Percentiles rank a stretch among this genome's conserved stretches.
phyloP scores from a whole-genome alignment of 2,113 vertebrate species.

The Boulengeromyrus knoepffleri region DNA sequence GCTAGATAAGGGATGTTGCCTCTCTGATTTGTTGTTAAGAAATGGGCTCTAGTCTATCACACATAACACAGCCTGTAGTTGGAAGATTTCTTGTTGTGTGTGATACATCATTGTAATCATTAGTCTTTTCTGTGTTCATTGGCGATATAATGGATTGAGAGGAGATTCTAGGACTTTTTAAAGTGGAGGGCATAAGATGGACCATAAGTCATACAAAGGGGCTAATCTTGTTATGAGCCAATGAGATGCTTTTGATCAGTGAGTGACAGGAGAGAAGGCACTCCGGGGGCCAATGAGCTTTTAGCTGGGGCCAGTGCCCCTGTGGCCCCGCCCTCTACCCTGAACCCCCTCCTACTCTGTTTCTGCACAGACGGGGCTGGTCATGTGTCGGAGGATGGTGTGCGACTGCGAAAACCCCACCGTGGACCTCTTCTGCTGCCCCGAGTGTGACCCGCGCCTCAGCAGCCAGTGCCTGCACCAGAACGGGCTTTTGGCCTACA shows the following conservation, averaged over 20 bases:
- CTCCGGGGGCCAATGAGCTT: neutral
- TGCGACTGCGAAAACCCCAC: conserved; percentile 97
- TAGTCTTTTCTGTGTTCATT: neutral
- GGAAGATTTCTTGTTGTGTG: neutral
- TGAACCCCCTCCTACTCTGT: neutral
- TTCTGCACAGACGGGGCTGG: conserved; percentile 70
- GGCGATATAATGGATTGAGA: neutral
- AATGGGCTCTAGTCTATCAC: neutral
- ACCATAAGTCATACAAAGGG: neutral
- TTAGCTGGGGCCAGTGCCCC: neutral
- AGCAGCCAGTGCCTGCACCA: conserved; percentile 93
- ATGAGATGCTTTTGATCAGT: neutral
- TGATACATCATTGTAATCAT: neutral
- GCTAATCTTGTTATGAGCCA: neutral
- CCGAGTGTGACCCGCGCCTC: conserved; percentile 88
- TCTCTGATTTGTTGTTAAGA: neutral
- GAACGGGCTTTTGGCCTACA: conserved; percentile 80
- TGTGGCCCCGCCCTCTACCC: neutral
- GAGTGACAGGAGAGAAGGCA: neutral
- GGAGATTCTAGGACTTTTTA: neutral
- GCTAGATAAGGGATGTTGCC: neutral
- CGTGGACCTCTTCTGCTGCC: conserved; percentile 90
- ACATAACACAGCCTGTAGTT: neutral
- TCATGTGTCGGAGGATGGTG: conserved; percentile 96
- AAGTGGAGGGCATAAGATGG: neutral